Percentiles rank a stretch among this genome's conserved stretches.
Conservation (phyloP, 2,797 vertebrate species). For the Labeo calbasu region DNA sequence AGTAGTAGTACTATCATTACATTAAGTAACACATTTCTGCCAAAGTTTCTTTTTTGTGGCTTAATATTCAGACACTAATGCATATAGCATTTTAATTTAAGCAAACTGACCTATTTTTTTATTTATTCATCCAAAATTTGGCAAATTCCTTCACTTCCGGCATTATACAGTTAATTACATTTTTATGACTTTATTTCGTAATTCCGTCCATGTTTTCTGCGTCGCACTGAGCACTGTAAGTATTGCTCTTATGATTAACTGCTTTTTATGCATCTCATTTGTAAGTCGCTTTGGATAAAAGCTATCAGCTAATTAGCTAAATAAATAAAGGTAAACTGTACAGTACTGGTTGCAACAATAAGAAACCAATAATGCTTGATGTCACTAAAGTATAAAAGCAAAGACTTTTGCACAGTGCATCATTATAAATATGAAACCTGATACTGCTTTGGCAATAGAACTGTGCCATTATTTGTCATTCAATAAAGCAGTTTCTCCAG, state of each 20-base stretch:
- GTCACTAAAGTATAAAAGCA: background rate
- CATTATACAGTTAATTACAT: too few relatives aligned
- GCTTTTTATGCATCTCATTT: background rate
- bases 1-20: too few relatives aligned
- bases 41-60: too few relatives aligned
- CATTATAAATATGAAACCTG: background rate
- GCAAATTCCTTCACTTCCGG: too few relatives aligned
- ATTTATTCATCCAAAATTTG: too few relatives aligned
- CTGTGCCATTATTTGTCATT: conserved; percentile 4
- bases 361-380: background rate
- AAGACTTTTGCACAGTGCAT: background rate
- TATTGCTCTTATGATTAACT: background rate
- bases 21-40: too few relatives aligned
- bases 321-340: background rate
- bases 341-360: background rate
- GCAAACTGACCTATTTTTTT: too few relatives aligned
- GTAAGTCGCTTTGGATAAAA: background rate
- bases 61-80: too few relatives aligned
- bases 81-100: too few relatives aligned
- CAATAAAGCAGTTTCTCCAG: background rate
- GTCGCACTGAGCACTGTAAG: background rate
- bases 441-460: conserved; percentile 6
- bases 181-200: too few relatives aligned
- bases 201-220: too few relatives aligned
- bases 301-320: conserved; percentile 1